These are phyloP conservation scores for Gryllus bimaculatus DNA, from an alignment of 1,140 invertebrate species.

Conservation along the genomic window DNA sequence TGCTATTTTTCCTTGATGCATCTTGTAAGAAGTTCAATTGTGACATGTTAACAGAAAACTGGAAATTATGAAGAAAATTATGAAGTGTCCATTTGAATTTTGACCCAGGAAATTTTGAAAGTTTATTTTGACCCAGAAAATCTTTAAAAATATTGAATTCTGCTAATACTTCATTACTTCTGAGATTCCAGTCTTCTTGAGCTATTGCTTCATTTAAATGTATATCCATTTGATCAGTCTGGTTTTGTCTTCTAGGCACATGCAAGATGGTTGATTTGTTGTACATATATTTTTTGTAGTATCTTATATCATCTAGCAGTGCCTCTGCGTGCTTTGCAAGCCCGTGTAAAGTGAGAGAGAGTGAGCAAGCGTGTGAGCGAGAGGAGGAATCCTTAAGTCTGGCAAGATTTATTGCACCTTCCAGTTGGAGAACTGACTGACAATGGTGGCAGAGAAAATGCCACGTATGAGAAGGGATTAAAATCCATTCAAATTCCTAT, in stretches of 20 bases:
- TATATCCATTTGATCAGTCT: slow-evolving; percentile 44
- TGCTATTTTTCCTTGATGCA: too few species aligned
- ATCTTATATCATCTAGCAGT: slow-evolving; percentile 23
- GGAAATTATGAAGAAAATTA: background rate
- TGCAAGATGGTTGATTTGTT: slow-evolving; percentile 44
- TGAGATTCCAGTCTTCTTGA: background rate
- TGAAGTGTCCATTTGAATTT: background rate
- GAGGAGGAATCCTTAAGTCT: background rate
- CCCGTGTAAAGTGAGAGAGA: background rate
- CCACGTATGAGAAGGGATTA: background rate
- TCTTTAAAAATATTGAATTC: background rate
- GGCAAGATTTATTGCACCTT: background rate
- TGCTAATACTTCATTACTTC: background rate
- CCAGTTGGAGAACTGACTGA: background rate
- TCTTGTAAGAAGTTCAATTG: background rate
- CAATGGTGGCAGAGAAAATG: background rate
- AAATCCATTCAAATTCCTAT: background rate
- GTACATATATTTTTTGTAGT: slow-evolving; percentile 8
- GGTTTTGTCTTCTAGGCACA: slow-evolving; percentile 57
- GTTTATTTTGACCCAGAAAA: background rate
- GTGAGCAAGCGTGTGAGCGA: background rate
- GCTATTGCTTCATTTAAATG: background rate
- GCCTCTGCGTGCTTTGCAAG: slow-evolving; percentile 12
- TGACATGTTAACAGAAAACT: background rate
- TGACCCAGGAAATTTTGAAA: background rate